These are phyloP conservation scores for Masnerella sp. DNA, from an alignment of 2,888 invertebrate genomes.

Conservation along the genomic window DNA sequence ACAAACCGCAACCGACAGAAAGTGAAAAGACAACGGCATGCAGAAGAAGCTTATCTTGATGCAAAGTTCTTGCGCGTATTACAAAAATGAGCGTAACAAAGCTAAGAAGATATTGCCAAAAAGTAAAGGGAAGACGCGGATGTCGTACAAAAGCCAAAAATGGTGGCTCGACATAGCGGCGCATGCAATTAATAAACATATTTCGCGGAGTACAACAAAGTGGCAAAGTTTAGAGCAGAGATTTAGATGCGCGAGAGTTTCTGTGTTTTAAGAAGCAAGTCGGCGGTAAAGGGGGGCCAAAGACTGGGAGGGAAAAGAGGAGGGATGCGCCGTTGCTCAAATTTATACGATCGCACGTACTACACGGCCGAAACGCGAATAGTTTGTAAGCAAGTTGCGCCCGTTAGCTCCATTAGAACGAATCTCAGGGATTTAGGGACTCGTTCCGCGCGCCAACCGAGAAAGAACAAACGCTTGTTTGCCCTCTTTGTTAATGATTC, in stretches of 20 bases:
- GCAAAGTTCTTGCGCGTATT: constrained; percentile 29
- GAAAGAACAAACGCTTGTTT: constrained; percentile 53
- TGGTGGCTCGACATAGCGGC: constrained; percentile 52
- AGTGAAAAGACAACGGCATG: constrained; percentile 18
- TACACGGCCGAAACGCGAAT: constrained; percentile 67
- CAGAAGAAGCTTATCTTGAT: constrained; percentile 28
- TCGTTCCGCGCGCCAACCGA: constrained; percentile 61
- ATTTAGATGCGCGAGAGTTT: constrained; percentile 66
- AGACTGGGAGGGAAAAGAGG: constrained; percentile 2
- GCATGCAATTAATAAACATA: constrained; percentile 67
- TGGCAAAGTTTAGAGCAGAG: constrained; percentile 65
- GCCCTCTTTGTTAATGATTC: constrained; percentile 57
- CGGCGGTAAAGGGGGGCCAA: not conserved
- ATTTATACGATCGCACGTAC: constrained; percentile 72
- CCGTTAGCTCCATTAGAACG: constrained; percentile 73
- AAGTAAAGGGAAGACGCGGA: constrained; percentile 51
- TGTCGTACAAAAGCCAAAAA: constrained; percentile 57
- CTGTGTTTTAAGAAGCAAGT: constrained; percentile 63
- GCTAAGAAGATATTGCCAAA: constrained; percentile 52
- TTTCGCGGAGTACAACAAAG: constrained; percentile 62
- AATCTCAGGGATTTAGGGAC: constrained; percentile 76
- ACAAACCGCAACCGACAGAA: constrained; percentile 1
- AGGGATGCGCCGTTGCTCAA: constrained; percentile 52
- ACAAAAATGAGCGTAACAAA: constrained; percentile 47
- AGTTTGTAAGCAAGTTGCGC: constrained; percentile 76